Evolutionary conservation across 2,888 invertebrate genomes (phyloP), one percentile per base, ranked within the genome.

Genomic region (Drosophila seclusa): DNA sequence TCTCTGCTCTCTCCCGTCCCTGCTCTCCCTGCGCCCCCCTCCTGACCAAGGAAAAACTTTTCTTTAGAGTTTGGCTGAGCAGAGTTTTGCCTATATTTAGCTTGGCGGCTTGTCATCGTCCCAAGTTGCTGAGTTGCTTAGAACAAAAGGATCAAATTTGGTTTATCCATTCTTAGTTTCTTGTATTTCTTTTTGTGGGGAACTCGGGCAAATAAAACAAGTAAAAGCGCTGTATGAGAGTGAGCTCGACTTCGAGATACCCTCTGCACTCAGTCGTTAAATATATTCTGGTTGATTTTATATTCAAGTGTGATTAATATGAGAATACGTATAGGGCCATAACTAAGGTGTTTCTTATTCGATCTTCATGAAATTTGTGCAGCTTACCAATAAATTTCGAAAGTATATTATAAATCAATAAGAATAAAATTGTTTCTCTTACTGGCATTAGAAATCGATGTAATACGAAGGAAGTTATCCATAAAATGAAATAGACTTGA

Each of bases 71-170:
- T 86, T 68, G 61, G 53, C 73, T 68, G 68, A 54, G 50, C 62
- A 75, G 83, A 83, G 86, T 74, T 80, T 76, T 88, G 83, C 83
- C 69, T 76, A 80, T 68, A 82, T 80, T 86, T 65, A 50, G 45
- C 45, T 54, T 36, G 74, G 60, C 83, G 67, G 57, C 27, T 63
- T 69, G 63, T 73, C 59, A 34, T 34, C 50, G 34, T 59, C 74
- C 76, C 65, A 48, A 55, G 27, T 57, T 63, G 68, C 66, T 48
- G 50, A 68, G 68, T 68, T 81, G 73, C 80, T 85, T 85, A 80
- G 81, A 87, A 89, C 90, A 89, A 87, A 83, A 82, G 80, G 62
- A 64, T 68, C 70, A 70, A 78, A 67, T 71, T 76, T 57, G 45
- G 21, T 50, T 65, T 45, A 59, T 36, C 36, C 18, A 24, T 34